phyloP scores from a whole-genome alignment of 1,140 invertebrate genomes.

The Aphelenchoides fujianensis region DNA sequence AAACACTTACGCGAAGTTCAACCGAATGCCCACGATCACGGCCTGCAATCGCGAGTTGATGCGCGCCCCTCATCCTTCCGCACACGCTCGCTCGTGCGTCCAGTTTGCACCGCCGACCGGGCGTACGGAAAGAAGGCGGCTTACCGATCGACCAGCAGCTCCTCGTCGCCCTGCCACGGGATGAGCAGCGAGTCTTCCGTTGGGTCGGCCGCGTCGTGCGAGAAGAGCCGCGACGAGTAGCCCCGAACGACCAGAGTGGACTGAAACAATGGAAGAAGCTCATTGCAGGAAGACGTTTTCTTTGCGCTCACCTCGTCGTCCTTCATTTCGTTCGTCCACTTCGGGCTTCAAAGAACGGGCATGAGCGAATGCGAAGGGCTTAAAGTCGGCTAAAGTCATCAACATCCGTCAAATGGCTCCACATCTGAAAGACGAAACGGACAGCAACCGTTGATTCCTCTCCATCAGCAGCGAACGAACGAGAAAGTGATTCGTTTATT shows the following conservation, averaged over 20 bases:
- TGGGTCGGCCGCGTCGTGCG: background rate
- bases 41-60: background rate
- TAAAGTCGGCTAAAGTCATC: too few relatives aligned
- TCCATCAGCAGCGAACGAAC: too few relatives aligned
- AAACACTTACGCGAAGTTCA: background rate
- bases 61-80: too few relatives aligned
- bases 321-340: background rate
- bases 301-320: background rate
- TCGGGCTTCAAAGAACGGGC: background rate
- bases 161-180: constrained; percentile 13
- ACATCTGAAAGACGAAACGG: too few relatives aligned
- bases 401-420: too few relatives aligned
- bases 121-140: background rate
- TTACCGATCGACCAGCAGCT: constrained; percentile 20
- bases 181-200: constrained; percentile 9
- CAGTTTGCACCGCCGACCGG: background rate
- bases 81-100: background rate
- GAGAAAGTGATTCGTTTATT: background rate
- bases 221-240: constrained; percentile 3
- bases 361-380: background rate
- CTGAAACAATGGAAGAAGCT: too few relatives aligned
- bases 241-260: constrained; percentile 1
- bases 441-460: too few relatives aligned
- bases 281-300: background rate
- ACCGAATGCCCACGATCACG: background rate